Evolutionary conservation across 37 sponge, comb jelly and placozoan species (phyloP), one percentile per base, ranked within the genome.

Genomic region (Halisarca cf. caerulea): DNA sequence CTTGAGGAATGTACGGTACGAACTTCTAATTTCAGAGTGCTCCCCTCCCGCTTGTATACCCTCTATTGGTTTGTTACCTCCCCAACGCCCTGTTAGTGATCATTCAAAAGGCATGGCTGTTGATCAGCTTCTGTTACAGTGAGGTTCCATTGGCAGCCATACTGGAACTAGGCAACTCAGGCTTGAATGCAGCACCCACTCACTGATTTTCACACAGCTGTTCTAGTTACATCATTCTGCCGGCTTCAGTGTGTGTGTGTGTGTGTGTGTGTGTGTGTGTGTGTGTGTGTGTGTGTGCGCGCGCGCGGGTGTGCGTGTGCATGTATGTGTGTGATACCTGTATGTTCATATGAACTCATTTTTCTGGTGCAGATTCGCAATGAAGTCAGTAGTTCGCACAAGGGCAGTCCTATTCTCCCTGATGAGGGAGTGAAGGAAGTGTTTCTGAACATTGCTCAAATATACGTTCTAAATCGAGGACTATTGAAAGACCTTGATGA

Each of bases 401-500:
- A 85, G 33, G 68, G 75, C 6, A 66, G 78, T n/a, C 66, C 83
- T 8, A 81, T 92, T 3, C 71, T 92, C 6, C 86, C 92, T n/a
- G 92, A 92, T 59, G 39, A 82, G 20, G 82, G 37, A 58, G 80
- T 87, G 59, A 84, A 82, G 58, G 82, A 84, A 23, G 66, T 92
- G 15, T 88, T 92, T 44, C 77, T 88, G 14, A 87, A 88, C 64
- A 40, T 92, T 80, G 85, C 82, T 7, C 88, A 92, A 60, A 84
- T 92, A 9, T 88, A 85, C 73, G 77, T 80, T n/a, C 53, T 92
- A 28, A 92, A 71, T 77, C 73, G 62, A 47, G 85, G 88, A 39
- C 86, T 92, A 6, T 64, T 92, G 54, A 66, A 75, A 21, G 92
- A 92, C n/a, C 83, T 92, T 24, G 92, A 92, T 25, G 77, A 87